Conservation (phyloP, 1,140 invertebrate species). For the Cherax quadricarinatus region DNA sequence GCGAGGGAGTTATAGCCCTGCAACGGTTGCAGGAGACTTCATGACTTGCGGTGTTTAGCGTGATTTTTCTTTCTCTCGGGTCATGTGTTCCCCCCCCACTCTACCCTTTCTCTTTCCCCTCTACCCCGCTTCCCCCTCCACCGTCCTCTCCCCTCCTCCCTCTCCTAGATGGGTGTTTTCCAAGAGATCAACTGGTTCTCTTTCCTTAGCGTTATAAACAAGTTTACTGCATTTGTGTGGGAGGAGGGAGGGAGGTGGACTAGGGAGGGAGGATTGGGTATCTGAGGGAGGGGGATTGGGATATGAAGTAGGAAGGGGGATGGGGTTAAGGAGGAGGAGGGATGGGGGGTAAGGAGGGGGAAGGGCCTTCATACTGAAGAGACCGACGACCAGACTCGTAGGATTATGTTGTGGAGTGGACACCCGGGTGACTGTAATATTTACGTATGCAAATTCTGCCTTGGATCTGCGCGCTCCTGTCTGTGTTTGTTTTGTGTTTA, state of each 20-base stretch:
- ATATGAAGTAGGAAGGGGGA: too few relatives aligned
- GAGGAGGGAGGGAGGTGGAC: too few relatives aligned
- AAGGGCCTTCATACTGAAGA: not conserved
- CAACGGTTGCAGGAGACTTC: constrained; percentile 23
- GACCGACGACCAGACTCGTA: not conserved
- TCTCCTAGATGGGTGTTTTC: constrained; percentile 47
- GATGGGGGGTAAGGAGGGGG: not conserved
- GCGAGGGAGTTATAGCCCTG: constrained; percentile 36
- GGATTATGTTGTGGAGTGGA: not conserved
- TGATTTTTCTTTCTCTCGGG: constrained; percentile 17
- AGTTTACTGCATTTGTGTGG: constrained; percentile 27
- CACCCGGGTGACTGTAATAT: too few relatives aligned
- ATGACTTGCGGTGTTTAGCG: constrained; percentile 46
- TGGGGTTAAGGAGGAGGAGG: too few relatives aligned
- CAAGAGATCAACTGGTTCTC: constrained; percentile 59
- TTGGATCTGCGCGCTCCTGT: not conserved
- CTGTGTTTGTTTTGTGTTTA: not conserved
- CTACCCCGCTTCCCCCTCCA: not conserved
- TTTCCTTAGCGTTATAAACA: constrained; percentile 63
- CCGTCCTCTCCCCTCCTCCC: not conserved
- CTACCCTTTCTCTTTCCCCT: not conserved
- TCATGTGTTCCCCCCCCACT: not conserved
- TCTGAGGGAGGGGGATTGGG: not conserved
- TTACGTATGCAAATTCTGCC: too few relatives aligned
- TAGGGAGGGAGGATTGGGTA: not conserved